Percentiles rank a stretch among this genome's conserved stretches.
Conservation (phyloP, 2,797 vertebrate species). For the Syncerus caffer region DNA sequence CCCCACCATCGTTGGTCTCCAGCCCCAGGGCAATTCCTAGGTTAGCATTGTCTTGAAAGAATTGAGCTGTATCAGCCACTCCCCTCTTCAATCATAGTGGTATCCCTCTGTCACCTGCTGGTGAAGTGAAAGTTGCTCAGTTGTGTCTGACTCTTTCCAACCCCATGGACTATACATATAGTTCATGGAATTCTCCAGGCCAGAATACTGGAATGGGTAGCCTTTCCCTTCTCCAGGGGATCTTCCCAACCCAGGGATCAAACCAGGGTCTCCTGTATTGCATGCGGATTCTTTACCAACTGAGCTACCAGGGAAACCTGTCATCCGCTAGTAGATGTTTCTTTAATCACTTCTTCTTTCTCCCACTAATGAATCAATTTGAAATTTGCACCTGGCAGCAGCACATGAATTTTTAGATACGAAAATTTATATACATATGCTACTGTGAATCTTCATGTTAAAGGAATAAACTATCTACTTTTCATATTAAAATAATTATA, state of each 20-base stretch:
- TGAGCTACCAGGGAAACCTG: neutral
- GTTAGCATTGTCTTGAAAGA: neutral
- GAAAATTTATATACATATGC: neutral
- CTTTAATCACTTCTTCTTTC: neutral
- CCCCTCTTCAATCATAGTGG: neutral
- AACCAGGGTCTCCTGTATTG: neutral
- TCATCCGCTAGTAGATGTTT: neutral
- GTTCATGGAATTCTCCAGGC: neutral
- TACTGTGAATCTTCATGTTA: neutral
- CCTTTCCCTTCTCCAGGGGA: neutral
- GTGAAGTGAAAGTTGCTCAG: neutral
- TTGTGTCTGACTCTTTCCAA: neutral
- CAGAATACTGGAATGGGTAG: neutral
- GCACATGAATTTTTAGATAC: neutral
- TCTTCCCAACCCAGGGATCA: neutral
- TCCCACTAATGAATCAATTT: neutral
- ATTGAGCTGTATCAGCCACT: neutral
- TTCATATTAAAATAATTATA: neutral
- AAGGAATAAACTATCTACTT: neutral
- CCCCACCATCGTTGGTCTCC: neutral
- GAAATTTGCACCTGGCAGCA: neutral
- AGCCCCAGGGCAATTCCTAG: rapidly evolving
- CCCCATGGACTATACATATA: neutral
- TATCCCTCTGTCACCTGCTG: neutral
- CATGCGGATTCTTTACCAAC: neutral